phyloP scores from a whole-genome alignment of 2,797 vertebrate genomes.

The Pempheris klunzingeri region DNA sequence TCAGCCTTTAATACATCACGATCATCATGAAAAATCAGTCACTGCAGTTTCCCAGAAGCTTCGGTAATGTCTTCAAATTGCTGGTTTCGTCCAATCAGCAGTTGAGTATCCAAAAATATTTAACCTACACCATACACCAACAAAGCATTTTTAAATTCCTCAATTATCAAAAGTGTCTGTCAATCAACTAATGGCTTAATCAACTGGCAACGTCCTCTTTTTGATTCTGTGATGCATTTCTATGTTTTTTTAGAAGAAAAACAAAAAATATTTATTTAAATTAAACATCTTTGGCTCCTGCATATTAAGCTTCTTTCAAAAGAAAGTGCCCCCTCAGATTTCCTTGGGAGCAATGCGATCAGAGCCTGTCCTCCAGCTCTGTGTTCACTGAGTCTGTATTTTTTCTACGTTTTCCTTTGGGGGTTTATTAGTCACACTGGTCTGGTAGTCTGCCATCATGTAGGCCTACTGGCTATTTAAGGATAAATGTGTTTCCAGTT shows the following conservation, averaged over 20 bases:
- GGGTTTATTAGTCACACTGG: constrained; percentile 51
- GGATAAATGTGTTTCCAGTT: constrained; percentile 31
- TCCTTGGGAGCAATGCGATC: constrained; percentile 1
- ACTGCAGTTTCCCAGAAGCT: neutral
- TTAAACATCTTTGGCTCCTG: constrained; percentile 10
- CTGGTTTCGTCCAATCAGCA: neutral
- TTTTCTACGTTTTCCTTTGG: constrained; percentile 23
- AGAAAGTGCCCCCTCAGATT: constrained; percentile 13
- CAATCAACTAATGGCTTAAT: neutral
- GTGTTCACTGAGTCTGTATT: constrained; percentile 24
- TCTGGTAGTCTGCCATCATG: constrained; percentile 37
- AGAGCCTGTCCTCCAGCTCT: constrained; percentile 5
- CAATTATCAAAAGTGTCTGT: neutral
- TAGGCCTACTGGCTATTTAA: constrained; percentile 37
- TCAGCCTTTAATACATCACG: neutral
- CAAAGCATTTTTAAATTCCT: neutral
- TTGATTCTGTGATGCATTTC: neutral
- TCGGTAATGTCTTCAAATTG: neutral
- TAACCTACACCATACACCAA: no score
- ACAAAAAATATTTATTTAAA: neutral
- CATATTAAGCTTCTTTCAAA: neutral
- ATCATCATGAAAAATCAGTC: neutral
- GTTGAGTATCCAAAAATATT: neutral
- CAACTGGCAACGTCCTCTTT: neutral
- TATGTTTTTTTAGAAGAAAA: neutral